These are phyloP conservation scores for Phortica magna DNA, from an alignment of 2,888 invertebrate genomes.

Conservation along the genomic window DNA sequence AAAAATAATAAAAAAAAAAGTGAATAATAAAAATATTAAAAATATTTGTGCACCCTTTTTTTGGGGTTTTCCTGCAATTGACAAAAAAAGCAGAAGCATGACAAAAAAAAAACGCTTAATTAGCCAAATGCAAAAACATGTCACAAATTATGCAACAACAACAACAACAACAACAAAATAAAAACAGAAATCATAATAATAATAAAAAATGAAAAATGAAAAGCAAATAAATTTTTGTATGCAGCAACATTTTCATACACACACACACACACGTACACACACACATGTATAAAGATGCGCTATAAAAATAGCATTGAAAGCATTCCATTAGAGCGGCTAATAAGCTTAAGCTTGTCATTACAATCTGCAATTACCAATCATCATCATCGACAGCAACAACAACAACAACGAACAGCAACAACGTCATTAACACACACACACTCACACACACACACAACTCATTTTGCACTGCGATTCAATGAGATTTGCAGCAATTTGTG, in stretches of 20 bases:
- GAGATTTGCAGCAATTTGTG: too few species aligned
- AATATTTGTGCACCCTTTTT: too few species aligned
- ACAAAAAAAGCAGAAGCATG: too few species aligned
- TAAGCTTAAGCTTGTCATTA: conserved; percentile 26
- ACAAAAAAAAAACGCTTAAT: too few species aligned
- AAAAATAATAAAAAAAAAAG: too few species aligned
- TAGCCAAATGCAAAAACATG: too few species aligned
- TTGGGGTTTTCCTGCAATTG: too few species aligned
- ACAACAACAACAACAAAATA: too few species aligned
- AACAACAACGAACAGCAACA: neutral
- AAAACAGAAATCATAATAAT: too few species aligned
- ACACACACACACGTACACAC: conserved; percentile 21
- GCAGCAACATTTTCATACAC: neutral
- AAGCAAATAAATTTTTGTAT: neutral
- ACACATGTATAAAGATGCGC: neutral
- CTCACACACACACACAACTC: neutral
- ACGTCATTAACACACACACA: neutral
- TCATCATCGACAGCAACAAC: neutral
- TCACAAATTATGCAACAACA: too few species aligned
- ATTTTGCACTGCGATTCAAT: too few species aligned
- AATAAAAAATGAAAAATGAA: neutral
- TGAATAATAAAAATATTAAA: too few species aligned
- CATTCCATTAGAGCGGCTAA: conserved; percentile 22
- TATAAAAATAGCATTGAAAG: neutral
- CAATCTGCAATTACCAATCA: conserved; percentile 10